Percentiles rank a stretch among this genome's conserved stretches.
phyloP scores from a whole-genome alignment of 2,888 invertebrate genomes.

The Exephanes ischioxanthus region DNA sequence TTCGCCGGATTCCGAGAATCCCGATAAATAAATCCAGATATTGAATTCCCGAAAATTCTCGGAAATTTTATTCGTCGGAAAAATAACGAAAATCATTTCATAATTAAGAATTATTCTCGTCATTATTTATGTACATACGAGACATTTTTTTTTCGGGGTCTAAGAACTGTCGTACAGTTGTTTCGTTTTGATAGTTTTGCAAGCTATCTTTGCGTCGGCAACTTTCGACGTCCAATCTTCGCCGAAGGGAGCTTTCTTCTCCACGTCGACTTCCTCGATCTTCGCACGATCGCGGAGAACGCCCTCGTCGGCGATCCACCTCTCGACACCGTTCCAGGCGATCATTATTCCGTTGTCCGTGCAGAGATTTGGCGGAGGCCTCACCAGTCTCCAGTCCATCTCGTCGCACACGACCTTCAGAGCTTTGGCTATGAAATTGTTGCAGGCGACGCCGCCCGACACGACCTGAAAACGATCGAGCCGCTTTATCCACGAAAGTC shows the following conservation, averaged over 20 bases:
- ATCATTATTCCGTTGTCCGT: slow-evolving; percentile 99
- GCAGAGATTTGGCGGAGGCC: slow-evolving; percentile 94
- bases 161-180: slow-evolving; percentile 61
- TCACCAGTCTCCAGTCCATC: slow-evolving; percentile 88
- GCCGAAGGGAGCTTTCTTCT: slow-evolving; percentile 89
- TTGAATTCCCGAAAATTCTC: too few relatives aligned
- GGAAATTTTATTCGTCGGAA: slow-evolving; percentile 44
- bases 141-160: slow-evolving; percentile 78
- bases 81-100: slow-evolving; percentile 8
- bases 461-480: slow-evolving; percentile 88
- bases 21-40: slow-evolving; percentile 78
- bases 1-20: slow-evolving; percentile 74
- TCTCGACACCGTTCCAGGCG: slow-evolving; percentile 98
- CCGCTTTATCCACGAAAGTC: slow-evolving; percentile 14
- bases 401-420: slow-evolving; percentile 89
- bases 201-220: slow-evolving; percentile 86
- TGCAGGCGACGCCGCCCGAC: slow-evolving; percentile 98
- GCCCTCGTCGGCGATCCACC: slow-evolving; percentile 86
- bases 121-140: slow-evolving; percentile 18
- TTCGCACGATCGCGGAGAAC: slow-evolving; percentile 83
- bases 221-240: slow-evolving; percentile 87
- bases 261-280: slow-evolving; percentile 87
- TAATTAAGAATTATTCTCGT: slow-evolving; percentile 5
- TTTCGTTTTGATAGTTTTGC: slow-evolving; percentile 85
- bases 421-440: slow-evolving; percentile 91